Conservation (phyloP, 2,797 vertebrate genomes). For the Megalops cyprinoides region DNA sequence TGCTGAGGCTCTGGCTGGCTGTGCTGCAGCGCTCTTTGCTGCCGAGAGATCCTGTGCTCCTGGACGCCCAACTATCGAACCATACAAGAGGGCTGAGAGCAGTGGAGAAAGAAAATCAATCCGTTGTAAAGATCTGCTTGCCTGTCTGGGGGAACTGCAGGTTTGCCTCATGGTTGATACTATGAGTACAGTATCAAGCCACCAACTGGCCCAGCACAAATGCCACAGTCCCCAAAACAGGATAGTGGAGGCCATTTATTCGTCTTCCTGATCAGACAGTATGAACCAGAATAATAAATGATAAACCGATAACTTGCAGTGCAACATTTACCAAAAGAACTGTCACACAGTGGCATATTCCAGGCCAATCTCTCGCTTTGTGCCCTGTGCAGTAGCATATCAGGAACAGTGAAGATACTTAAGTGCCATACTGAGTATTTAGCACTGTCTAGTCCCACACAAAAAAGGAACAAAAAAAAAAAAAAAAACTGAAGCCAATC, state of each 20-base stretch:
- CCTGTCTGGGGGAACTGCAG: constrained; percentile 35
- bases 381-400: not conserved
- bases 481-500: not conserved
- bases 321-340: not conserved
- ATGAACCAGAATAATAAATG: not conserved
- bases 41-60: constrained; percentile 86
- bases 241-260: not conserved
- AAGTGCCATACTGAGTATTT: too few relatives aligned
- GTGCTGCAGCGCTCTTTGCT: constrained; percentile 80
- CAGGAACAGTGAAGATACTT: not conserved
- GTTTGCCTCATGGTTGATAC: constrained; percentile 18
- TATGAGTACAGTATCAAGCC: constrained; percentile 32
- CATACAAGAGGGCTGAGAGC: constrained; percentile 85
- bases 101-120: constrained; percentile 88
- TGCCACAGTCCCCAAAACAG: constrained; percentile 28
- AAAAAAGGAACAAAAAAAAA: not conserved
- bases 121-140: constrained; percentile 75
- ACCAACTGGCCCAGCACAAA: constrained; percentile 36
- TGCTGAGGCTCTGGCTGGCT: constrained; percentile 77
- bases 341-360: not conserved
- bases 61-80: constrained; percentile 91
- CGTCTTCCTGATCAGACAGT: not conserved
- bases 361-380: not conserved
- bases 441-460: not conserved
- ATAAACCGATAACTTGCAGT: not conserved